phyloP scores from a whole-genome alignment of 2,113 vertebrate species.

The Pachyramphus minor region DNA sequence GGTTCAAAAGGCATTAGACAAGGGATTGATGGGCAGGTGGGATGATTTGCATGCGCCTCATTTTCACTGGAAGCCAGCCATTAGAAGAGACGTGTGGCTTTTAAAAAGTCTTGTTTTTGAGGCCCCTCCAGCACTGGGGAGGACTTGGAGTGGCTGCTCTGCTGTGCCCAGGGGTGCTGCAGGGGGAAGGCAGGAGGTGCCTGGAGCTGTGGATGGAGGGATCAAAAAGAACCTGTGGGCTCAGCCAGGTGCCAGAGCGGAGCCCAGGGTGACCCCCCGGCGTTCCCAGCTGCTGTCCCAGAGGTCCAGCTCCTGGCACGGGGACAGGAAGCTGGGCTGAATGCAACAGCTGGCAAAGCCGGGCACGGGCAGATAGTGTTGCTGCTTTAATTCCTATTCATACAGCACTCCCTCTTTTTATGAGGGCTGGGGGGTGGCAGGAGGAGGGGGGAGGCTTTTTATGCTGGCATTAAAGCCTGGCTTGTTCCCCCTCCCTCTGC shows the following conservation, averaged over 20 bases:
- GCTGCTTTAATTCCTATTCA: conserved; percentile 32
- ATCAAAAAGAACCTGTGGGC: neutral
- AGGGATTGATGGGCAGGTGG: neutral
- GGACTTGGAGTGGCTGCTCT: neutral
- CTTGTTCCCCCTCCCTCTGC: conserved; percentile 24
- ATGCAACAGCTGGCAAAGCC: conserved; percentile 67
- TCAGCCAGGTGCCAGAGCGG: neutral
- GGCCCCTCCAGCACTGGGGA: neutral
- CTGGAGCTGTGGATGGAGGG: neutral
- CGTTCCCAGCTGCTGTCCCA: conserved; percentile 46
- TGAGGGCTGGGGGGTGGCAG: neutral
- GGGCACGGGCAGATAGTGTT: neutral
- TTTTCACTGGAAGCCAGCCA: neutral
- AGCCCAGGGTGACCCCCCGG: neutral
- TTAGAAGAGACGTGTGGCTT: neutral
- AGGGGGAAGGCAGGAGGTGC: neutral
- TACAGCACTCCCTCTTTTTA: conserved; percentile 23
- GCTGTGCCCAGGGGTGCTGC: neutral
- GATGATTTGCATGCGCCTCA: neutral
- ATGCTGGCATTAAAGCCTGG: conserved; percentile 32
- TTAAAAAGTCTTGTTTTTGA: neutral
- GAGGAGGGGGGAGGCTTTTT: neutral
- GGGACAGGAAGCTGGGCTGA: conserved; percentile 57
- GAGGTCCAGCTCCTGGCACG: conserved; percentile 20
- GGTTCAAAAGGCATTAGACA: neutral